Percentiles rank a stretch among this genome's conserved stretches.
phyloP scores from a whole-genome alignment of 2,797 vertebrate genomes.

The Enteromius argenteus region DNA sequence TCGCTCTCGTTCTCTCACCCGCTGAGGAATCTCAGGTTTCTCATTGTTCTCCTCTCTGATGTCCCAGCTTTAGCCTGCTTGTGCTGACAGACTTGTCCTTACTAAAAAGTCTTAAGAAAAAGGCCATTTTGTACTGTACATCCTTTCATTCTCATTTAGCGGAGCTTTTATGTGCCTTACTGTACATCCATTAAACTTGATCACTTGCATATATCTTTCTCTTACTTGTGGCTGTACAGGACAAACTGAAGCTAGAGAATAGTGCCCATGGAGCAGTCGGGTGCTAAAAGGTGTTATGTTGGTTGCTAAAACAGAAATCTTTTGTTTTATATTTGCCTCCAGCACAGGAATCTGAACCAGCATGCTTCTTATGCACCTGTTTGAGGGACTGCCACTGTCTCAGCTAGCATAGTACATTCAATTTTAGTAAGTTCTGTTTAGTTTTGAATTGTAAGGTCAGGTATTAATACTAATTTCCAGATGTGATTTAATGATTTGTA shows the following conservation, averaged over 20 bases:
- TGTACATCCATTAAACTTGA: background rate
- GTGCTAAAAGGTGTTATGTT: slow-evolving; percentile 3
- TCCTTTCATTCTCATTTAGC: slow-evolving; percentile 20
- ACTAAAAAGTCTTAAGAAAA: slow-evolving; percentile 29
- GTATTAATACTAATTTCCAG: background rate
- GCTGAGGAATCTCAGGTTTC: slow-evolving; percentile 53
- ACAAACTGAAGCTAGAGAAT: background rate
- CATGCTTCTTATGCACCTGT: background rate
- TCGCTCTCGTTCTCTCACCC: slow-evolving; percentile 33
- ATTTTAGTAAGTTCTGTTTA: background rate
- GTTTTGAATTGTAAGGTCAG: background rate
- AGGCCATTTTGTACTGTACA: background rate
- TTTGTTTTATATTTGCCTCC: background rate
- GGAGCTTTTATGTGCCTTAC: background rate
- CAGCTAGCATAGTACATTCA: background rate
- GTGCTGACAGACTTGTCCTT: slow-evolving; percentile 26
- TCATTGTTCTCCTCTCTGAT: slow-evolving; percentile 50
- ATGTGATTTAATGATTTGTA: background rate
- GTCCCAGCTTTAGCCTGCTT: slow-evolving; percentile 47
- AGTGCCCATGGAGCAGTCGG: background rate
- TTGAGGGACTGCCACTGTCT: slow-evolving; percentile 2
- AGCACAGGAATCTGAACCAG: background rate
- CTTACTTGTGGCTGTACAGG: background rate
- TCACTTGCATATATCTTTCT: background rate
- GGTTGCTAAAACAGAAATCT: slow-evolving; percentile 14